phyloP scores from a whole-genome alignment of 2,113 vertebrate genomes.

The Stomatorhinus ivindoensis region DNA sequence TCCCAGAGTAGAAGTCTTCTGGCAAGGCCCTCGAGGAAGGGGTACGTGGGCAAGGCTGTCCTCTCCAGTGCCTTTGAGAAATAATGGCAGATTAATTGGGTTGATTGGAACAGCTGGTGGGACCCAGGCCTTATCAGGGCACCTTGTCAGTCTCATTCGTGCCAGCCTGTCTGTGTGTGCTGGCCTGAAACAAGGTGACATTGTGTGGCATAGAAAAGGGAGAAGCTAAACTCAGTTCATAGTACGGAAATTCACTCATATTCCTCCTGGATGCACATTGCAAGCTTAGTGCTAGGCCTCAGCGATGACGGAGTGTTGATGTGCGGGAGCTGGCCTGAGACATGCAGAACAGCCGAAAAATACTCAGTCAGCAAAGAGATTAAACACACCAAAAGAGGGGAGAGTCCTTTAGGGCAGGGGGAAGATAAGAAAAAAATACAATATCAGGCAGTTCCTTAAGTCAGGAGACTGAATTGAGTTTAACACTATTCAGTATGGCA shows the following conservation, averaged over 20 bases:
- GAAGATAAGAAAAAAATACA: neutral
- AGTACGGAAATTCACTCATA: neutral
- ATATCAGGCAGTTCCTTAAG: neutral
- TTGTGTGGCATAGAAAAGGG: constrained; percentile 24
- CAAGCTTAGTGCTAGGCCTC: neutral
- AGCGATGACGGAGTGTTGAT: neutral
- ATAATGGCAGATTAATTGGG: constrained; percentile 35
- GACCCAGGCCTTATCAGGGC: constrained; percentile 32
- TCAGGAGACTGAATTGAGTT: neutral
- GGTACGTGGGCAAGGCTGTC: constrained; percentile 37
- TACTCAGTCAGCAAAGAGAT: neutral
- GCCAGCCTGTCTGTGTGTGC: constrained; percentile 29
- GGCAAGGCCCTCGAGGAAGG: constrained; percentile 13
- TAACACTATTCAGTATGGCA: neutral
- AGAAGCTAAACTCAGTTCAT: neutral
- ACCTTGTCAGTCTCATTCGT: constrained; percentile 31
- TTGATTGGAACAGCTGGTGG: constrained; percentile 45
- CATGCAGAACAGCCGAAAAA: neutral
- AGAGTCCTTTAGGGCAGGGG: neutral
- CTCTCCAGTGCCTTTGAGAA: constrained; percentile 39
- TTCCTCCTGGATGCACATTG: neutral
- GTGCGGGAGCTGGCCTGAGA: too few species aligned
- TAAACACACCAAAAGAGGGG: neutral
- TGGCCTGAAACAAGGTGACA: constrained; percentile 35
- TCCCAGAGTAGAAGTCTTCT: constrained; percentile 17